These are phyloP conservation scores for Callaeas wilsoni DNA, from an alignment of 2,113 vertebrate genomes.

Conservation along the genomic window DNA sequence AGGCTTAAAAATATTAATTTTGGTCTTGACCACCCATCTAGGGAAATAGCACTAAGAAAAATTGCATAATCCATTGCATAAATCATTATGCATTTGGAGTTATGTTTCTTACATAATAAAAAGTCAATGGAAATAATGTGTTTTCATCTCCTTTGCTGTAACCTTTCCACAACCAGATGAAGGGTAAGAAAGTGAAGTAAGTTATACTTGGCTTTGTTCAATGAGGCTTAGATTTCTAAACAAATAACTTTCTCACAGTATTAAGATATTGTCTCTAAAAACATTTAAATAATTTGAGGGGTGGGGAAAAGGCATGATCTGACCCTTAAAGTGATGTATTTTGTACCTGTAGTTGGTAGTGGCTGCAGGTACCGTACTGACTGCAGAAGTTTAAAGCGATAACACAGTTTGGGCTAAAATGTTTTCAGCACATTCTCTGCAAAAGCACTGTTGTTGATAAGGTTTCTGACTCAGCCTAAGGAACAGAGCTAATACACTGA, in stretches of 20 bases:
- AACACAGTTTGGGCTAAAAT: neutral
- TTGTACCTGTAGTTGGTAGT: neutral
- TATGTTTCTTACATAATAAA: neutral
- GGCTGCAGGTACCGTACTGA: neutral
- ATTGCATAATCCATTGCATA: neutral
- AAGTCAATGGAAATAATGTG: neutral
- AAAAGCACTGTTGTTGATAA: neutral
- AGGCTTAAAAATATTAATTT: neutral
- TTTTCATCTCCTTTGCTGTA: neutral
- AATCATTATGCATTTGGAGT: neutral
- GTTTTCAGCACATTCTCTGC: neutral
- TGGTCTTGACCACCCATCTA: neutral
- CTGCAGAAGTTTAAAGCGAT: neutral
- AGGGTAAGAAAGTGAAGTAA: neutral
- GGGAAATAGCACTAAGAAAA: neutral
- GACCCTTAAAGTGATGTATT: neutral
- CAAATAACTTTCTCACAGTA: neutral
- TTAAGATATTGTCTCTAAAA: neutral
- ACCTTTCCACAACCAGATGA: neutral
- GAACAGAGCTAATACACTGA: neutral
- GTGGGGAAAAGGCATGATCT: neutral
- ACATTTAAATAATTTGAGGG: neutral
- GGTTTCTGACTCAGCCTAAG: neutral
- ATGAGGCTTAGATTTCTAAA: neutral
- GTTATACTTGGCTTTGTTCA: neutral